Evolutionary conservation across 2,797 vertebrate genomes (phyloP), one percentile per base, ranked within the genome.

Genomic region (Sebastes steindachneri): DNA sequence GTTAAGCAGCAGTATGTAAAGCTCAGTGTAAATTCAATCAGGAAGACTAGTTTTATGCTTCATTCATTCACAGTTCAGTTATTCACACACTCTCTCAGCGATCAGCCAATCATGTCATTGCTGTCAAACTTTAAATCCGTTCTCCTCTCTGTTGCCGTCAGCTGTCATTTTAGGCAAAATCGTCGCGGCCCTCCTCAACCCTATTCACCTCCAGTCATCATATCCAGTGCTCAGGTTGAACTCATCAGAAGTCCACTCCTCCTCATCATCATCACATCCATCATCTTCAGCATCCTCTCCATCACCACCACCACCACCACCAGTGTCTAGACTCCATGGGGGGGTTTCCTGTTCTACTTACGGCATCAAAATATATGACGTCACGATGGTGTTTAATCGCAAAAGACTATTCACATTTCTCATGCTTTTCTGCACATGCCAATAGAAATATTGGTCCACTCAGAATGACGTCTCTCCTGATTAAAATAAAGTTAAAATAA

Each of bases 1-100:
- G 23, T 26, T 15, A 0, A 53, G n/a, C 51, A 53, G 0, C 0
- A 23, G n/a, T 10, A 23, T 21, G n/a, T 54, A 23, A 54, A 54
- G n/a, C 48, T 21, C 51, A 54, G n/a, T 21, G 19, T 53, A 53
- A n/a, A n/a, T 53, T 53, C 9, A n/a, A 45, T 45, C 41, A 45
- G 48, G n/a, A 53, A 51, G 48, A 51, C 8, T 51, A 51, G 7
- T 17, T 51, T 51, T 51, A n/a, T 1, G 17, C 48, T 51, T 19
- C 19, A 3, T 51, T 51, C 48, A 51, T 51, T 51, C 17, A 51
- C 37, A 15, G 14, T 41, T 41, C 1, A 37, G 35, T 37, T 37
- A 37, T 53, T 53, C 51, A 53, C n/a, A 53, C n/a, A 53, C 17
- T 45, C 41, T 41, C 0, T 45, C 41, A 48, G 45, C 17, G 0